Base-by-base conservation (phyloP, 2,888 invertebrate species). In the Meiosimyza platycephala region DNA sequence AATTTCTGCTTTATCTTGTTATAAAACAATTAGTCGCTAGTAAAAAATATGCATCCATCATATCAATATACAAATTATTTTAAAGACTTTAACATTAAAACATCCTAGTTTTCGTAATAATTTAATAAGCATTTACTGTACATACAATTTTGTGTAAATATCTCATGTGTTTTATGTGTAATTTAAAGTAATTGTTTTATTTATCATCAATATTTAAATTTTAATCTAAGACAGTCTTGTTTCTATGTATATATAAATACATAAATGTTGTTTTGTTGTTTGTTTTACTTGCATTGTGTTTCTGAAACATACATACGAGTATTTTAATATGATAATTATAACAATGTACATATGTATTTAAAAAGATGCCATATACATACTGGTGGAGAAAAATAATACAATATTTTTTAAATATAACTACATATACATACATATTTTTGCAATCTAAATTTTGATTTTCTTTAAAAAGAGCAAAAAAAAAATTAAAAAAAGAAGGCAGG, bases 191-290 rank as follows among this genome's bases (percentile, higher is more conserved):
- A 60, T 69, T 66, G 66, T 55, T 18, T 63, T 55, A 16, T 66
- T 66, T 60, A 51, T 57, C 47, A 52, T 62, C 62, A 59, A 70
- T 66, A 62, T 63, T 66, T 73, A 74, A 71, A 74, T 73, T 75
- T 68, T 76, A 76, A 55, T 68, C 75, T 79, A 77, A 76, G 79
- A 79, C 79, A 79, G 79, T 79, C 79, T 79, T 79, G 72, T 79
- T 79, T 76, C 74, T 79, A 78, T 75, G 65, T 72, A 76, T 75
- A 59, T 72, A 73, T 72, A 73, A 71, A 73, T 76, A 76, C 68
- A 70, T 74, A 54, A 73, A 72, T 74, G 65, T 74, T 72, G 40
- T 70, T 57, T 71, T 71, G 47, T 47, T 72, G 33, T 50, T 65
- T 70, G 48, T 70, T 51, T 47, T 47, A 18, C 16, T 70, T 63